Conservation (phyloP, 2,888 invertebrate genomes). For the Amphiduros pacificus region DNA sequence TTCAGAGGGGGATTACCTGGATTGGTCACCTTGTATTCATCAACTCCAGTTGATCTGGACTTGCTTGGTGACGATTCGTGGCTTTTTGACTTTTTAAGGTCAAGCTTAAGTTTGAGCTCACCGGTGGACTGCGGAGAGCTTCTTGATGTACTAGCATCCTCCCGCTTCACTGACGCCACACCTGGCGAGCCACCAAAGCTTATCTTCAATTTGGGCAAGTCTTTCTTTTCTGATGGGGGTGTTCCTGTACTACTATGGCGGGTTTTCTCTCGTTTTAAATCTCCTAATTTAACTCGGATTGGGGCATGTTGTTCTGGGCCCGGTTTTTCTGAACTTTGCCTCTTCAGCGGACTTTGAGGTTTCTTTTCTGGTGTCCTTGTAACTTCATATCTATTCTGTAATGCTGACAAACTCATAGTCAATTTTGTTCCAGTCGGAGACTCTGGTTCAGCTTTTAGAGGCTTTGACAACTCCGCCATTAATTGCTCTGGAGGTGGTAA, state of each 20-base stretch:
- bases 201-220: constrained; percentile 12
- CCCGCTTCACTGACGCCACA: not conserved
- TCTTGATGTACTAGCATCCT: not conserved
- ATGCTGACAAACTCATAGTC: too few relatives aligned
- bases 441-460: not conserved
- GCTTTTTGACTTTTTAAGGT: constrained; percentile 5
- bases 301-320: too few relatives aligned
- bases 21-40: constrained; percentile 3
- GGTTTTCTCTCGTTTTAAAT: constrained; percentile 6
- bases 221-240: constrained; percentile 6
- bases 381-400: too few relatives aligned
- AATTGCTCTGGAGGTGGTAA: not conserved
- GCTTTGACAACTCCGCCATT: not conserved
- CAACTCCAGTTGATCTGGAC: not conserved
- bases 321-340: too few relatives aligned
- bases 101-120: constrained; percentile 11
- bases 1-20: constrained; percentile 11
- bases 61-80: not conserved
- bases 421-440: too few relatives aligned
- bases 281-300: too few relatives aligned
- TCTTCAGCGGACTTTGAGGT: too few relatives aligned
- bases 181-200: constrained; percentile 4
- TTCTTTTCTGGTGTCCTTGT: too few relatives aligned
- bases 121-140: not conserved
- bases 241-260: not conserved